Percentiles rank a stretch among this genome's conserved stretches.
These are phyloP conservation scores for Bufo bufo DNA, from an alignment of 2,113 vertebrate genomes.

Conservation along the genomic window DNA sequence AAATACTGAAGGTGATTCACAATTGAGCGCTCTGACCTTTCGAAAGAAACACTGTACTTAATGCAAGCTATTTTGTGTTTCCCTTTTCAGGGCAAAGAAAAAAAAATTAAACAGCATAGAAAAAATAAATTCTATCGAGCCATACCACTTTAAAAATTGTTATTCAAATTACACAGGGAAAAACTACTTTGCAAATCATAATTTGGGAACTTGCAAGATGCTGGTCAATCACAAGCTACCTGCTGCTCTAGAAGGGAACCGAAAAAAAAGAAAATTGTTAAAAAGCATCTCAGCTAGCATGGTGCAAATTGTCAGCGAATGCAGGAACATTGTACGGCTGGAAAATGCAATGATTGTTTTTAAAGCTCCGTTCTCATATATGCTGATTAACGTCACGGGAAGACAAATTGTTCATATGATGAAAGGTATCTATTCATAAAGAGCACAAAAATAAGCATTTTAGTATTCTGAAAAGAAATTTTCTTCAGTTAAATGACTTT, in stretches of 20 bases:
- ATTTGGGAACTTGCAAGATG: conserved; percentile 59
- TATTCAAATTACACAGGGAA: conserved; percentile 58
- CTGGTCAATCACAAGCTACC: conserved; percentile 58
- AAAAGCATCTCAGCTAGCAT: conserved; percentile 59
- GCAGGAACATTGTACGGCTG: conserved; percentile 57
- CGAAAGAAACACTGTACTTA: conserved; percentile 35
- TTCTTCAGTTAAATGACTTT: conserved; percentile 59
- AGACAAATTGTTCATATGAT: conserved; percentile 59
- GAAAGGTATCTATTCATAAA: conserved; percentile 60
- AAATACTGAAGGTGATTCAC: background rate
- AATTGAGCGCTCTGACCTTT: background rate
- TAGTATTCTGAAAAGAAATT: conserved; percentile 60
- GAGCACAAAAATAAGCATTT: conserved; percentile 59
- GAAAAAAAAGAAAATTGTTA: conserved; percentile 59
- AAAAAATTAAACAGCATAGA: conserved; percentile 47
- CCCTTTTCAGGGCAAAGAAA: background rate
- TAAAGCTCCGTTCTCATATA: conserved; percentile 59
- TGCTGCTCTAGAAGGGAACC: conserved; percentile 58
- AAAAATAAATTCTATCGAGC: conserved; percentile 29
- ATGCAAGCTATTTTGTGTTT: conserved; percentile 44
- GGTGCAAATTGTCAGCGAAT: conserved; percentile 58
- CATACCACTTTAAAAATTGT: conserved; percentile 57
- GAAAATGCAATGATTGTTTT: conserved; percentile 60
- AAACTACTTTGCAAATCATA: conserved; percentile 60
- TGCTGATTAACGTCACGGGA: conserved; percentile 59